Conservation (phyloP, 2,888 invertebrate species). For the Zygogramma bicolorata region DNA sequence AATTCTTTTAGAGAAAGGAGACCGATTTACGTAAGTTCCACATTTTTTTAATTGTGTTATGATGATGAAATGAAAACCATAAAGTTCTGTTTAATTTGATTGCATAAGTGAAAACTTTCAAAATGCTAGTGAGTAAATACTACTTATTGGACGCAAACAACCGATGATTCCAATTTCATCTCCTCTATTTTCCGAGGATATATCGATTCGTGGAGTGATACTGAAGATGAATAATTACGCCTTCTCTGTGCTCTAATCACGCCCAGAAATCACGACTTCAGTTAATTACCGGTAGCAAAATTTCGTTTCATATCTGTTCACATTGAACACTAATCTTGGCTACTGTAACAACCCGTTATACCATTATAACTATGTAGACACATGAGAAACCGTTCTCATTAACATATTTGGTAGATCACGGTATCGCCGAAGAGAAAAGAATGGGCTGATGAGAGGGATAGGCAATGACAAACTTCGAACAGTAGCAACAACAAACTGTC, state of each 20-base stretch:
- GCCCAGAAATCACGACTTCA: neutral
- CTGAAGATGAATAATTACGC: neutral
- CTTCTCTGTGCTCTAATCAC: neutral
- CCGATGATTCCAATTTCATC: neutral
- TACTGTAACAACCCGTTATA: constrained; percentile 26
- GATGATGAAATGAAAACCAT: too few species aligned
- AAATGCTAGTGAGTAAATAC: neutral
- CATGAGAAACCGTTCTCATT: constrained; percentile 30
- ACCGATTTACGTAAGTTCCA: too few species aligned
- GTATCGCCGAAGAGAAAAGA: constrained; percentile 24
- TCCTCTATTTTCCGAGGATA: neutral
- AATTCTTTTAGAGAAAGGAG: too few species aligned
- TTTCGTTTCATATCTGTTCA: constrained; percentile 7
- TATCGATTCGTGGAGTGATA: neutral
- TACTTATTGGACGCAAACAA: neutral
- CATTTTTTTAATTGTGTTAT: too few species aligned
- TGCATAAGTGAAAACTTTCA: neutral
- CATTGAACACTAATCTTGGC: constrained; percentile 23
- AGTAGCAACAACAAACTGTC: constrained; percentile 49
- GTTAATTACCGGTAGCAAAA: constrained; percentile 3
- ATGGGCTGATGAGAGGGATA: constrained; percentile 37
- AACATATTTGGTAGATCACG: constrained; percentile 38
- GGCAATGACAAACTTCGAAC: constrained; percentile 48
- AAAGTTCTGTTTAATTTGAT: neutral
- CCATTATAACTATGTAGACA: constrained; percentile 21